These are phyloP conservation scores for Phenganax marumi DNA, from an alignment of 92 coral and sea anemone species.

Conservation along the genomic window DNA sequence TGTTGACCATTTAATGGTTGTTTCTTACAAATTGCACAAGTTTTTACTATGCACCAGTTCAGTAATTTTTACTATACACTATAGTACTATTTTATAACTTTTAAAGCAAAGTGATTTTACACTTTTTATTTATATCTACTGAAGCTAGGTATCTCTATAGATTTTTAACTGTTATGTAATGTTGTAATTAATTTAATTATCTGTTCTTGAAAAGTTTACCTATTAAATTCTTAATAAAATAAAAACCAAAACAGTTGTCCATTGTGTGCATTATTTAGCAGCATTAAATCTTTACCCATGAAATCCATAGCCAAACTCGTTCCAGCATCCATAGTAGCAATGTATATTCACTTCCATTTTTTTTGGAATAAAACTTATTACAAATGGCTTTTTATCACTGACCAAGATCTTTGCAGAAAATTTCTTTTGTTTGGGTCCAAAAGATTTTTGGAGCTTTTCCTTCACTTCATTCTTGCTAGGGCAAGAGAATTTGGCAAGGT, in stretches of 20 bases:
- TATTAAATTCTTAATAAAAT: background rate
- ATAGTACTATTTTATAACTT: background rate
- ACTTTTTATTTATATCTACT: background rate
- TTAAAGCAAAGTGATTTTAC: conserved; percentile 4
- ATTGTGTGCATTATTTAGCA: background rate
- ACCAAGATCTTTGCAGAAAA: conserved; percentile 51
- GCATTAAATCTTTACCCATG: conserved; percentile 40
- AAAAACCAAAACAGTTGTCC: background rate
- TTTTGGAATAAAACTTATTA: conserved; percentile 45
- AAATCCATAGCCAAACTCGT: conserved; percentile 59
- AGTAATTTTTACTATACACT: background rate
- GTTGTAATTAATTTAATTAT: background rate
- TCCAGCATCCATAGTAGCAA: conserved; percentile 64
- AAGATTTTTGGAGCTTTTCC: conserved; percentile 43
- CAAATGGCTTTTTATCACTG: conserved; percentile 58
- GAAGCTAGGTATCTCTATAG: background rate
- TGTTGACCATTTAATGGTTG: background rate
- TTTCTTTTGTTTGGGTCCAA: conserved; percentile 54
- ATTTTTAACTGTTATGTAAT: background rate
- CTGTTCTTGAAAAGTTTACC: background rate
- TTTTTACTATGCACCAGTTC: too few species aligned
- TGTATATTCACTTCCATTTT: conserved; percentile 51
- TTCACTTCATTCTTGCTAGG: conserved; percentile 42
- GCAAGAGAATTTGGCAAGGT: conserved; percentile 39
- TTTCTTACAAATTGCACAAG: background rate